Base-by-base conservation (phyloP, 2,888 invertebrate genomes). In the Tenthredo livida region DNA sequence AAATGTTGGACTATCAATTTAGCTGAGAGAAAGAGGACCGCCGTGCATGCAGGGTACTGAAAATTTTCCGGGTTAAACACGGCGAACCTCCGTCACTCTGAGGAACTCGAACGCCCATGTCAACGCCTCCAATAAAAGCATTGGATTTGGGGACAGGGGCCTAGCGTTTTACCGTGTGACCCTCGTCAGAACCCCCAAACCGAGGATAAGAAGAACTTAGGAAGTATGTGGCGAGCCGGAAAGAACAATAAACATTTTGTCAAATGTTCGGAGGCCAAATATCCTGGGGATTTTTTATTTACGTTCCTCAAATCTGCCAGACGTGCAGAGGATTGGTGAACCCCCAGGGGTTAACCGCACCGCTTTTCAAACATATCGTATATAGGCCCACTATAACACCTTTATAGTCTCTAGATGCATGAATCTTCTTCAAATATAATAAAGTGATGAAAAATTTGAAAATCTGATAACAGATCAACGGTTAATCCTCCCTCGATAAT, bases 231-330 rank as follows among this genome's bases (percentile, higher is more conserved):
- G 61, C 37, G 50, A 80, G 15, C 40, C 80, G 80, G 29, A 61
- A 61, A 61, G 50, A 80, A 80, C 80, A 80, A 80, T 80, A 80
- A 58, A 80, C 58, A 61, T 37, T 61, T 61, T n/a, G 43, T 73
- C 72, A 67, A 67, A 67, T 67, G 67, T 33, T 67, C 67, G 67
- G 12, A 7, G 67, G 67, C 15, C 6, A 17, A 67, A 33, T 15
- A 33, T 67, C 17, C 7, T 15, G 67, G 15, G 29, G 67, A 33
- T 15, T 15, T 67, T 15, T 15, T 67, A 33, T 67, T 25, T 33
- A 67, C 67, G 33, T 67, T 5, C 54, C 33, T 33, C 33, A 6
- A 67, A 21, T 33, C 61, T 25, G 7, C 17, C 15, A 67, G 15
- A 67, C 33, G 6, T 67, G 17, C n/a, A n/a, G n/a, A 17, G 17